These are phyloP conservation scores for Sialia sialis DNA, from an alignment of 2,113 vertebrate genomes.

Conservation along the genomic window DNA sequence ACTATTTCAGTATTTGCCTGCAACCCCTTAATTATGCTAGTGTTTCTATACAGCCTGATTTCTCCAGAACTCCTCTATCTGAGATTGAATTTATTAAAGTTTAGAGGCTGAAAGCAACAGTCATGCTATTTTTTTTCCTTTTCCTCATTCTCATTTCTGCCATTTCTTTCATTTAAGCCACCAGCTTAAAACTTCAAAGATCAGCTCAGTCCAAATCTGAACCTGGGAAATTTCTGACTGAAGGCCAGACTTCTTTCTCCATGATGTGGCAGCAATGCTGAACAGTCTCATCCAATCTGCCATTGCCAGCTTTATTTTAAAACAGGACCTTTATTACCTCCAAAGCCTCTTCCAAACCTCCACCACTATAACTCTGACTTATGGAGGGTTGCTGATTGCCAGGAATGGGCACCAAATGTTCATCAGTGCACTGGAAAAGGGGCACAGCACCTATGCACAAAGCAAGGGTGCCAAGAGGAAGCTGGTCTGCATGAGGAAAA, in stretches of 20 bases:
- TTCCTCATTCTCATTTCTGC: background rate
- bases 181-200: background rate
- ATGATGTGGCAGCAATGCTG: background rate
- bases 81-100: background rate
- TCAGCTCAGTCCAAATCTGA: background rate
- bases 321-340: background rate
- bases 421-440: background rate
- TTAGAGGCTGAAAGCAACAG: background rate
- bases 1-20: background rate
- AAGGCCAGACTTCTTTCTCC: background rate
- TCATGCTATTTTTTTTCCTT: background rate
- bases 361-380: background rate
- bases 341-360: background rate
- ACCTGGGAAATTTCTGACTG: background rate
- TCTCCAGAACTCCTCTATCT: background rate
- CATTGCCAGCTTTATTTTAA: background rate
- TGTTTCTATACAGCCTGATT: background rate
- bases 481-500: background rate
- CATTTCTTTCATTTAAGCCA: no score
- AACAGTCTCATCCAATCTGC: background rate
- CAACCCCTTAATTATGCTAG: background rate
- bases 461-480: background rate
- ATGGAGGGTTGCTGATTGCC: background rate
- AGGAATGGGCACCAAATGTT: background rate
- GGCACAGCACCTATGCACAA: rapidly evolving